Conservation (phyloP, 2,797 vertebrate species). For the Myripristis jacobus region DNA sequence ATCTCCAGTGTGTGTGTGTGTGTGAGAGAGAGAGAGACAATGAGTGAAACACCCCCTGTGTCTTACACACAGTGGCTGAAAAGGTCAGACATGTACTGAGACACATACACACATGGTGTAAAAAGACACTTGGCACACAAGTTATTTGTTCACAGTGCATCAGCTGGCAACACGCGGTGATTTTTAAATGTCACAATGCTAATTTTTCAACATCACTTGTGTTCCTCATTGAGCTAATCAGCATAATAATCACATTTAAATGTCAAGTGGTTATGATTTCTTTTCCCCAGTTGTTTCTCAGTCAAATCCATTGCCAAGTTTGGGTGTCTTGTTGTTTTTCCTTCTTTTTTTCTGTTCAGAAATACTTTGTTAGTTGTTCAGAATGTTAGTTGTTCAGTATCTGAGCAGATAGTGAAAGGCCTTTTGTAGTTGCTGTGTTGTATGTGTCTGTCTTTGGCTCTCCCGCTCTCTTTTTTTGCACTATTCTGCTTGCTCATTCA, state of each 20-base stretch:
- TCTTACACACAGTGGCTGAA: conserved; percentile 7
- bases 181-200: conserved; percentile 4
- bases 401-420: conserved; percentile 48
- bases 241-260: conserved; percentile 2
- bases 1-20: conserved; percentile 12
- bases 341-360: conserved; percentile 20
- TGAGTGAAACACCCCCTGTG: conserved; percentile 26
- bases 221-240: background rate
- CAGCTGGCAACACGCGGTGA: background rate
- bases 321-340: conserved; percentile 22
- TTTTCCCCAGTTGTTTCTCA: background rate
- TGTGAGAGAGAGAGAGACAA: conserved; percentile 5
- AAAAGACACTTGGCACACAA: conserved; percentile 19
- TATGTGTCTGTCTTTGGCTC: background rate
- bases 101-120: background rate
- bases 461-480: background rate
- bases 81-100: conserved; percentile 22
- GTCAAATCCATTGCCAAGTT: background rate
- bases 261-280: background rate
- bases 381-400: conserved; percentile 39
- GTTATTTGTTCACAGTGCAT: background rate
- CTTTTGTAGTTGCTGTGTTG: background rate
- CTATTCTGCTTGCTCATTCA: conserved; percentile 27
- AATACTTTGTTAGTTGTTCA: conserved; percentile 26
- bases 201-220: conserved; percentile 19